These are phyloP conservation scores for Polia nebulosa DNA, from an alignment of 2,888 invertebrate genomes.

Conservation along the genomic window DNA sequence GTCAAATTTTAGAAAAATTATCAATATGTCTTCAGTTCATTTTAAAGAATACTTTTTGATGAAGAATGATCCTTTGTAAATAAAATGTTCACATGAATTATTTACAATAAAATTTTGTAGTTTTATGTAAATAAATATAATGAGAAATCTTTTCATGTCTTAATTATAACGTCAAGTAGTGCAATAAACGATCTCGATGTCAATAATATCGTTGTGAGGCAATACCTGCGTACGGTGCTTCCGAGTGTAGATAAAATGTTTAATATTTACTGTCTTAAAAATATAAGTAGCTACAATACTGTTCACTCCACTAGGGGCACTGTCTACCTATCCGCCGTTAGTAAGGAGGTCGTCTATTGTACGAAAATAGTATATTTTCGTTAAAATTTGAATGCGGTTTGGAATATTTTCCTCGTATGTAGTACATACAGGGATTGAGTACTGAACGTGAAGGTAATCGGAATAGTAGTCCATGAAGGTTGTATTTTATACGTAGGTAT, in stretches of 20 bases:
- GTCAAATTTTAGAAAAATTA: constrained; percentile 42
- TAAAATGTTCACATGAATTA: constrained; percentile 71
- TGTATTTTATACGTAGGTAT: constrained; percentile 89
- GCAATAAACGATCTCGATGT: constrained; percentile 80
- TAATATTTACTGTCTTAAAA: constrained; percentile 50
- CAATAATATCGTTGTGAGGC: constrained; percentile 65
- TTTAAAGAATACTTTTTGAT: constrained; percentile 39
- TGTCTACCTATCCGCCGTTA: constrained; percentile 43
- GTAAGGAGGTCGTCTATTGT: constrained; percentile 78
- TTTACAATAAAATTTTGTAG: constrained; percentile 72
- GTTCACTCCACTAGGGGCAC: constrained; percentile 53
- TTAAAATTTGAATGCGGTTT: constrained; percentile 61
- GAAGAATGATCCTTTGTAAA: constrained; percentile 74
- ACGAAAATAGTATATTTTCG: constrained; percentile 65
- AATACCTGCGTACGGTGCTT: constrained; percentile 73
- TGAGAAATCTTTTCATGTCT: constrained; percentile 64
- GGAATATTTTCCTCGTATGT: constrained; percentile 62
- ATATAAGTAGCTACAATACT: constrained; percentile 56
- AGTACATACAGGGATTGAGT: constrained; percentile 63
- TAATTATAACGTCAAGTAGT: constrained; percentile 70
- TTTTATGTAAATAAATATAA: constrained; percentile 75
- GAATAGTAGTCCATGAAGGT: constrained; percentile 74
- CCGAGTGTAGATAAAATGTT: constrained; percentile 64
- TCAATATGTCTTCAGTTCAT: constrained; percentile 27
- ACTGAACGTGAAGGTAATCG: constrained; percentile 75